A percentile compares a stretch with the other conserved stretches of the same genome.
These are phyloP conservation scores for Tiliacea aurago DNA, from an alignment of 2,888 invertebrate species.

Conservation along the genomic window DNA sequence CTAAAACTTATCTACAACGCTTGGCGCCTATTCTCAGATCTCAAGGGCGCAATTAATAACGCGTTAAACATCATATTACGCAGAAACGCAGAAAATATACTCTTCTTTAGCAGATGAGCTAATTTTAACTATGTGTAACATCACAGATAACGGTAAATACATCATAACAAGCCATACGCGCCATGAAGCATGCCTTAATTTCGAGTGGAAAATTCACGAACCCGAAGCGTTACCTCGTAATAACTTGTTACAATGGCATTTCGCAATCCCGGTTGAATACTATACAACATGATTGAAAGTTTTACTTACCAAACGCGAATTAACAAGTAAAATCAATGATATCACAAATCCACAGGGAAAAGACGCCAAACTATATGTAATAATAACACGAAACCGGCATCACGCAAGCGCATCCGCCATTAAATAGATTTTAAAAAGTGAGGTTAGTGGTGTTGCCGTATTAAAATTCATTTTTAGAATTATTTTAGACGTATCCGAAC, in stretches of 20 bases:
- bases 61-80: slow-evolving; percentile 74
- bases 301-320: slow-evolving; percentile 75
- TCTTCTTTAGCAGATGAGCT: slow-evolving; percentile 53
- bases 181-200: slow-evolving; percentile 85
- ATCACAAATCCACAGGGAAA: slow-evolving; percentile 77
- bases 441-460: slow-evolving; percentile 77
- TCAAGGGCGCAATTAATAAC: slow-evolving; percentile 81
- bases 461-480: slow-evolving; percentile 34
- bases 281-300: slow-evolving; percentile 33
- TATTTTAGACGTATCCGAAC: slow-evolving; percentile 48
- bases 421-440: slow-evolving; percentile 75
- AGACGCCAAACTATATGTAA: slow-evolving; percentile 86
- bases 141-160: slow-evolving; percentile 78
- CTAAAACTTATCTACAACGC: slow-evolving; percentile 70
- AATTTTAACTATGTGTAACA: slow-evolving; percentile 64
- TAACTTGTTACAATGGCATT: slow-evolving; percentile 53
- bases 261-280: slow-evolving; percentile 23
- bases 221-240: slow-evolving; percentile 67
- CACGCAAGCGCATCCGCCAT: slow-evolving; percentile 90
- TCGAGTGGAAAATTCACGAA: slow-evolving; percentile 84
- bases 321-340: slow-evolving; percentile 75
- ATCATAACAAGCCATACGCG: slow-evolving; percentile 78
- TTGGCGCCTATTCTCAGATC: slow-evolving; percentile 82
- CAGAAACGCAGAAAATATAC: slow-evolving; percentile 59
- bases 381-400: slow-evolving; percentile 89